Conservation (phyloP, 2,888 invertebrate genomes). For the Philhelius pedissequus region DNA sequence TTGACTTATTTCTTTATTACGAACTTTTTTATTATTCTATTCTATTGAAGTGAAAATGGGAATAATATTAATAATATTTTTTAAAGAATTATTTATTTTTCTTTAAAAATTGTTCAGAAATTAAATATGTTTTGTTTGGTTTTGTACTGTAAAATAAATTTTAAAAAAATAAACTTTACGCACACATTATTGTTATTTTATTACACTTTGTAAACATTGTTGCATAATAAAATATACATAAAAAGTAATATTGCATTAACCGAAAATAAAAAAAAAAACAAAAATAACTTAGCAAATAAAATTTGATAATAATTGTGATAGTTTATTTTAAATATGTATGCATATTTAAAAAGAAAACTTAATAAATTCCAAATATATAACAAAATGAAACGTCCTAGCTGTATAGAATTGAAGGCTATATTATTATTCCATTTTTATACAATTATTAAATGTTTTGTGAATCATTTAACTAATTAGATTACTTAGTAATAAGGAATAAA, state of each 20-base stretch:
- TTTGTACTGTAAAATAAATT: not conserved
- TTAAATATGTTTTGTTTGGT: not conserved
- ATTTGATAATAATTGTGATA: slow-evolving; percentile 59
- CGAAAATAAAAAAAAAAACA: not conserved
- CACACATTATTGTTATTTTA: not conserved
- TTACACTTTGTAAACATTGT: not conserved
- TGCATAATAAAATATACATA: not conserved
- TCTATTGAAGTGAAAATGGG: not conserved
- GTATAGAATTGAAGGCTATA: slow-evolving; percentile 20
- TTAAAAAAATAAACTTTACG: not conserved
- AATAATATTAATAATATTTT: not conserved
- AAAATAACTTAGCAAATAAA: slow-evolving; percentile 31
- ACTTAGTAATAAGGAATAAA: not conserved
- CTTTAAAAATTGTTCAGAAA: not conserved
- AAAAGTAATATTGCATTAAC: not conserved
- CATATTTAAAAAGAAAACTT: slow-evolving; percentile 21
- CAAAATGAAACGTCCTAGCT: slow-evolving; percentile 50
- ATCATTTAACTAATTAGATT: not conserved
- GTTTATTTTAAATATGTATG: slow-evolving; percentile 58
- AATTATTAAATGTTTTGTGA: not conserved
- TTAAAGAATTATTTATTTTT: not conserved
- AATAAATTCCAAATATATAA: slow-evolving; percentile 44
- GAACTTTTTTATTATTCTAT: no score
- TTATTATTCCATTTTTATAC: slow-evolving; percentile 7
- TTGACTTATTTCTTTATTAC: no score